Evolutionary conservation across 2,797 vertebrate genomes (phyloP).

Genomic region (Melanotaenia boesemani): DNA sequence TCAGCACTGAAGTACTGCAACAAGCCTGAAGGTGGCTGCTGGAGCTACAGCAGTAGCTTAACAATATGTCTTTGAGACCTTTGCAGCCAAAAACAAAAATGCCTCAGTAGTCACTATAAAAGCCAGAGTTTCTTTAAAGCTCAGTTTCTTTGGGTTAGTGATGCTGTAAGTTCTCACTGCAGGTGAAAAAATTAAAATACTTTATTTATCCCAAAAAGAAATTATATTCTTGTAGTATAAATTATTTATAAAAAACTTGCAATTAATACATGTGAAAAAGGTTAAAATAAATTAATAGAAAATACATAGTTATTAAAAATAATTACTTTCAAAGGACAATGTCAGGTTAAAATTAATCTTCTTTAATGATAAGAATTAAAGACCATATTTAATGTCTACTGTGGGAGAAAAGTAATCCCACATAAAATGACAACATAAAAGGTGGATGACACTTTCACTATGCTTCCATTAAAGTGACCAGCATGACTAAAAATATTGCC

Average conservation of each 20-base stretch:
- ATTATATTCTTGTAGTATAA: neutral
- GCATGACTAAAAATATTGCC: neutral
- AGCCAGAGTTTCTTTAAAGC: conserved; percentile 34
- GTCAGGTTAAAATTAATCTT: conserved; percentile 48
- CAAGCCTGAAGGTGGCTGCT: conserved; percentile 50
- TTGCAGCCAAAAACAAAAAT: neutral
- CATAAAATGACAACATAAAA: conserved; percentile 26
- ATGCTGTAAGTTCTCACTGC: conserved; percentile 29
- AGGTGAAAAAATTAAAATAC: conserved; percentile 8
- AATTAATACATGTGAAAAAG: neutral
- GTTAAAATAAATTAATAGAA: neutral
- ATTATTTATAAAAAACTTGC: neutral
- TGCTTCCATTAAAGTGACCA: neutral
- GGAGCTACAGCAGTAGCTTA: conserved; percentile 17
- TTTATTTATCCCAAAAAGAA: neutral
- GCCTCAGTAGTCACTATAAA: neutral
- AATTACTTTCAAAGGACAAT: neutral
- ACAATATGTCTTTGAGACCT: conserved; percentile 1
- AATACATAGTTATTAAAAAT: neutral
- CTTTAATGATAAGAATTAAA: conserved; percentile 38
- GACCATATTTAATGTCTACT: conserved; percentile 1
- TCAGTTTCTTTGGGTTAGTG: conserved; percentile 50
- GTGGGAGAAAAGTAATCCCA: conserved; percentile 11
- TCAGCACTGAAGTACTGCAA: conserved; percentile 25
- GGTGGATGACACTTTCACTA: neutral